Conservation (phyloP, 2,113 vertebrate genomes). For the Sula dactylatra region DNA sequence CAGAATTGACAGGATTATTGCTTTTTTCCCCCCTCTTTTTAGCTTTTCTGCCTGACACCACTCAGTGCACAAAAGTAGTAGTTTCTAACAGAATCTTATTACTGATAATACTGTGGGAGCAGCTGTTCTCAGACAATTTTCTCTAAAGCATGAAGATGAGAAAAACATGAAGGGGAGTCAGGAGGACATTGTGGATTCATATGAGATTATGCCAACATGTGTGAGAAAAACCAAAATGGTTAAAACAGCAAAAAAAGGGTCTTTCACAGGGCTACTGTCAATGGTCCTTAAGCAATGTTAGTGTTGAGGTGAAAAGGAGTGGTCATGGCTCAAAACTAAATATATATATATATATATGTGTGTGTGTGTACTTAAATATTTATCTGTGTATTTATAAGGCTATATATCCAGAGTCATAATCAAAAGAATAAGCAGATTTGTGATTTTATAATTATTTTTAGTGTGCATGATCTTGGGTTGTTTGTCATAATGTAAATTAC, state of each 20-base stretch:
- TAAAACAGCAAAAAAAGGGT: not conserved
- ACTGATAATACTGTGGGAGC: not conserved
- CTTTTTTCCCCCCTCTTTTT: fast-evolving
- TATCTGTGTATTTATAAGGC: not conserved
- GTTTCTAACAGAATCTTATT: not conserved
- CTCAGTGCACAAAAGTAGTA: not conserved
- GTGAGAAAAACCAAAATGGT: not conserved
- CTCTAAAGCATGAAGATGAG: not conserved
- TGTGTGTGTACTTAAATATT: not conserved
- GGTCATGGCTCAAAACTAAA: not conserved
- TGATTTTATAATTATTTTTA: not conserved
- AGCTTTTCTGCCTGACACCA: not conserved
- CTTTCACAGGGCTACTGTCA: not conserved
- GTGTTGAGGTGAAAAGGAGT: not conserved
- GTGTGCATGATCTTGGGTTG: not conserved
- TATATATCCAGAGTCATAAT: not conserved
- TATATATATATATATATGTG: not conserved
- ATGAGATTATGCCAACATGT: not conserved
- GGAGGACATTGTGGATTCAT: not conserved
- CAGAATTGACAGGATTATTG: not conserved
- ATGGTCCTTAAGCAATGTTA: not conserved
- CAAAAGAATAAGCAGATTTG: not conserved
- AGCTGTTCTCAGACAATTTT: not conserved
- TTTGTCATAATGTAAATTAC: not conserved
- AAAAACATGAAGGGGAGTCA: not conserved